phyloP scores from a whole-genome alignment of 2,888 invertebrate species.

The Diarsia rubi region DNA sequence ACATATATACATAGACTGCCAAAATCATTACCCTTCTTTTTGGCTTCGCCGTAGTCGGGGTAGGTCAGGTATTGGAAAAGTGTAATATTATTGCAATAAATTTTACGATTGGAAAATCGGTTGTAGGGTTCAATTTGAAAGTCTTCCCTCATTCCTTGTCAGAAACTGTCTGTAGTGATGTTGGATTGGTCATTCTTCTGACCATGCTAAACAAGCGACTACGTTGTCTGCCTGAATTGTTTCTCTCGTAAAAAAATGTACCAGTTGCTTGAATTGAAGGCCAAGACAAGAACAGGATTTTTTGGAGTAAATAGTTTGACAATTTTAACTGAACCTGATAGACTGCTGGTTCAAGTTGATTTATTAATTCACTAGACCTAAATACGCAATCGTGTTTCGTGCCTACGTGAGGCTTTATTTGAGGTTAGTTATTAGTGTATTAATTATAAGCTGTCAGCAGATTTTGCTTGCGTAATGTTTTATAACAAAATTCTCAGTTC shows the following conservation, averaged over 20 bases:
- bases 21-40: no score
- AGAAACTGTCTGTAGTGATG: neutral
- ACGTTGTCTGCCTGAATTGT: neutral
- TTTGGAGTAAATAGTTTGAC: neutral
- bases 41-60: no score
- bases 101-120: no score
- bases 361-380: slow-evolving; percentile 5
- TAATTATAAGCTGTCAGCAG: slow-evolving; percentile 7
- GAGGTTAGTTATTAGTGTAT: slow-evolving; percentile 18
- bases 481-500: neutral
- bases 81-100: no score
- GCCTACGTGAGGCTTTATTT: neutral
- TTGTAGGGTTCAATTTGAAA: neutral
- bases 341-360: slow-evolving; percentile 6
- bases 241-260: neutral
- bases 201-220: neutral
- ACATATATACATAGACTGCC: no score
- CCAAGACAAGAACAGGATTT: slow-evolving; percentile 1
- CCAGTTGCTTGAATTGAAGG: slow-evolving; percentile 1
- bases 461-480: slow-evolving; percentile 24
- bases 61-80: no score
- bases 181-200: neutral
- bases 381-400: slow-evolving; percentile 22
- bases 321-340: slow-evolving; percentile 8
- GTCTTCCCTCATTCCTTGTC: neutral